Conservation (phyloP, 2,113 vertebrate species). For the Xerus inauris region DNA sequence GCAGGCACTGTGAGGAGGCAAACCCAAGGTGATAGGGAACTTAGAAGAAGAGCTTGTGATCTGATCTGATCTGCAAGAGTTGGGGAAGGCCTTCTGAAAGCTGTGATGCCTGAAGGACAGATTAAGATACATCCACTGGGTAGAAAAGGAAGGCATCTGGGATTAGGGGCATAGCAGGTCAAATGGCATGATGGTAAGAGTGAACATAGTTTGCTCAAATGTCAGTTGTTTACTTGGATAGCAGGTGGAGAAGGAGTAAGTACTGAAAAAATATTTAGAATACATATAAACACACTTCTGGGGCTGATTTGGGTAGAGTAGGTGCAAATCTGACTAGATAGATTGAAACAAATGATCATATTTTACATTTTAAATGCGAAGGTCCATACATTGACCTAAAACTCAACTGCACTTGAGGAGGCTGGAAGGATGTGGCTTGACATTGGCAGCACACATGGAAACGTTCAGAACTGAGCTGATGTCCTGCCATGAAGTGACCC, state of each 20-base stretch:
- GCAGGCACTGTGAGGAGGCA: neutral
- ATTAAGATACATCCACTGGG: neutral
- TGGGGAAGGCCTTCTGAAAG: neutral
- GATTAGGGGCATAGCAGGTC: neutral
- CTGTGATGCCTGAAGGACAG: neutral
- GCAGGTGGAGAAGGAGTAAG: neutral
- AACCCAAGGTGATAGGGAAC: neutral
- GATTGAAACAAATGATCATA: neutral
- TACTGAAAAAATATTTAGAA: neutral
- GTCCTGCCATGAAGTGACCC: neutral
- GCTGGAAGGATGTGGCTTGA: neutral
- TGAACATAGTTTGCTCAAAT: neutral
- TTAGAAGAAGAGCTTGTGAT: neutral
- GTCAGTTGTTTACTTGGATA: neutral
- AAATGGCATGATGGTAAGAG: neutral
- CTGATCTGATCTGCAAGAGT: neutral
- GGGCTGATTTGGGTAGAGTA: neutral
- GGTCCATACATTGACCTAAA: neutral
- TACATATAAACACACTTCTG: neutral
- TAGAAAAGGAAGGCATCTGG: neutral
- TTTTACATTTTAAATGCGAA: constrained; percentile 21
- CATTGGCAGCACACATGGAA: neutral
- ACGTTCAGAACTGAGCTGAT: neutral
- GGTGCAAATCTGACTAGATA: neutral
- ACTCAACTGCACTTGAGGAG: neutral